A percentile compares a stretch with the other conserved stretches of the same genome.
These are phyloP conservation scores for Leucania comma DNA, from an alignment of 2,888 invertebrate species.

Conservation along the genomic window DNA sequence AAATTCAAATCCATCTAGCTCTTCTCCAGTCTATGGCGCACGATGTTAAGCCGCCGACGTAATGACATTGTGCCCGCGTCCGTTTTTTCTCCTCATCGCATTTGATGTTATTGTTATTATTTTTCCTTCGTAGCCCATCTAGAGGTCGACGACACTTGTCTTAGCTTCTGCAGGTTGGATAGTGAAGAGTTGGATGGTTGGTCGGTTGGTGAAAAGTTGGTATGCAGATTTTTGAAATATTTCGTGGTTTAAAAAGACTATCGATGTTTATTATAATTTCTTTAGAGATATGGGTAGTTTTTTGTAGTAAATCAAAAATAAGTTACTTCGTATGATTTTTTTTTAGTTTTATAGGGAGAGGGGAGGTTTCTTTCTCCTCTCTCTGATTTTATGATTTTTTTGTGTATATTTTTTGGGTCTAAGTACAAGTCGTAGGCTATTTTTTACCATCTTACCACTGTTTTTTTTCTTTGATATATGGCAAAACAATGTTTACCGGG, in stretches of 20 bases:
- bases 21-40: constrained; percentile 77
- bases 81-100: constrained; percentile 86
- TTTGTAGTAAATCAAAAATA: no score
- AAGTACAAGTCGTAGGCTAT: no score
- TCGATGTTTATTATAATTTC: no score
- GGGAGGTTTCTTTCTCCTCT: no score
- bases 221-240: not conserved
- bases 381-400: no score
- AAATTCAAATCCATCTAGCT: constrained; percentile 61
- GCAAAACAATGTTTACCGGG: no score
- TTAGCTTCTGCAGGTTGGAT: constrained; percentile 58
- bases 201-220: not conserved
- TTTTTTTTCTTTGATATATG: no score
- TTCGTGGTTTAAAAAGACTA: not conserved
- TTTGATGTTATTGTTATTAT: constrained; percentile 90
- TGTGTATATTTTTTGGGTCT: no score
- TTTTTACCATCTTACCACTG: no score
- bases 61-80: constrained; percentile 87
- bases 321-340: no score
- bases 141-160: constrained; percentile 77
- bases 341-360: no score
- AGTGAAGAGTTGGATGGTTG: constrained; percentile 26
- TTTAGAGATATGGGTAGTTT: no score
- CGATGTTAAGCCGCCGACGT: constrained; percentile 80
- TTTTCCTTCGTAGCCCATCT: constrained; percentile 82